Evolutionary conservation across 2,888 invertebrate genomes (phyloP), one percentile per base, ranked within the genome.

Genomic region (Strigamia transsilvanica): DNA sequence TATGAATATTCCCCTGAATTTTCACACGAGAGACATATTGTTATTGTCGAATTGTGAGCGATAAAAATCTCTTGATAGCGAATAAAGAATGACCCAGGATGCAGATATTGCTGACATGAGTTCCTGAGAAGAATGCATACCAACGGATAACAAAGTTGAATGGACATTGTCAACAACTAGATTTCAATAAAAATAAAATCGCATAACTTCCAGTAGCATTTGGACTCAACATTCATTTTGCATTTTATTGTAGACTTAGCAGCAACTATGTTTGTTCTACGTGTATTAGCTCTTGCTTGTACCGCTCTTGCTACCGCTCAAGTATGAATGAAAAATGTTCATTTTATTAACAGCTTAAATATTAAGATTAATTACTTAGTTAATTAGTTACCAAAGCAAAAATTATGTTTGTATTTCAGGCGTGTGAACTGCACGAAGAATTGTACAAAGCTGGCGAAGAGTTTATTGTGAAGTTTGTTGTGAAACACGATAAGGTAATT

Each of bases 401-500:
- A 32, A 73, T 13, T 73, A 32, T 15, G 3, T 15, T 27, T n/a
- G 0, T n/a, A 21, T 66, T 73, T 73, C 32, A 73, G 73, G 27
- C 13, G 0, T 73, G 73, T 73, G 32, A 73, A 73, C 32, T 73
- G 32, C 27, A 73, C 7, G 73, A 73, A 32, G 27, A 73, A 73
- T 27, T 73, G 5, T 73, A 73, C 32, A 27, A 27, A 13, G 32
- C 15, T 73, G 73, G 73, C 2, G 73, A 32, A 15, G 10, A 32
- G 32, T 73, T 73, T 73, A 27, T 32, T 27, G n/a, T 15, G 4
- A 73, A 27, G 23, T 27, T 73, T 32, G 13, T 73, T 15, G n/a
- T 32, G n/a, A 32, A 73, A n/a, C 73, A 73, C 3, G 73, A 73
- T n/a, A 73, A 73, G 73, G 73, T 73, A 73, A 66, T 73, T 32